Conservation (phyloP, 1,140 invertebrate species). For the Aphelenchoides avenae region DNA sequence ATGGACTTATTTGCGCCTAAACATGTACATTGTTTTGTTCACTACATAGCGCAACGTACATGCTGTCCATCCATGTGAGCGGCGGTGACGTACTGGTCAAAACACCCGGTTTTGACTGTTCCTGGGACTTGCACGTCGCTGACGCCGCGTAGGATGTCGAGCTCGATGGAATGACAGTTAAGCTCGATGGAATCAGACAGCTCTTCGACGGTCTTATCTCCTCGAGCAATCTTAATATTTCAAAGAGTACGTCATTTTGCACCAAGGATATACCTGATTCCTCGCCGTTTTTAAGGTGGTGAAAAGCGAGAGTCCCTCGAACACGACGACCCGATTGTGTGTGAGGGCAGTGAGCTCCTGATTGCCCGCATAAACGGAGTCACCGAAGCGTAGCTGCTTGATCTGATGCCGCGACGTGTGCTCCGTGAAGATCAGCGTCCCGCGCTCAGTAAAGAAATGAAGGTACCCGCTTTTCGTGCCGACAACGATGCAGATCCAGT, state of each 20-base stretch:
- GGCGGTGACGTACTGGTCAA: slow-evolving; percentile 33
- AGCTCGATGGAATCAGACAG: slow-evolving; percentile 22
- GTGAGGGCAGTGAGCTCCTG: slow-evolving; percentile 27
- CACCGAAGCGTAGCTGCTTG: slow-evolving; percentile 7
- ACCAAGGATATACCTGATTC: slow-evolving; percentile 9
- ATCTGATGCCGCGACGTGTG: slow-evolving; percentile 17
- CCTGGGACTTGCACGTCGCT: slow-evolving; percentile 18
- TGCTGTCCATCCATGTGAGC: too few species aligned
- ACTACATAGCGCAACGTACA: too few species aligned
- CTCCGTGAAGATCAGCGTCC: slow-evolving; percentile 23
- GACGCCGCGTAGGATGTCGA: slow-evolving; percentile 13
- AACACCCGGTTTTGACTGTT: slow-evolving; percentile 6
- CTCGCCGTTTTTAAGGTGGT: slow-evolving; percentile 14
- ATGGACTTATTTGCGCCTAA: too few species aligned
- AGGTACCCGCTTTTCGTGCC: slow-evolving; percentile 31
- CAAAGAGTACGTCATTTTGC: too few species aligned
- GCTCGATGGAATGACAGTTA: slow-evolving; percentile 24
- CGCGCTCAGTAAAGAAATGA: slow-evolving; percentile 31
- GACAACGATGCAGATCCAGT: slow-evolving; percentile 35
- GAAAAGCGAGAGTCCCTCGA: slow-evolving; percentile 31
- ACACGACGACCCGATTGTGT: slow-evolving; percentile 17
- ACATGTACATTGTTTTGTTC: too few species aligned
- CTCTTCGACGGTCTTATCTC: slow-evolving; percentile 26
- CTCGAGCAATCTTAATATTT: slow-evolving; percentile 26
- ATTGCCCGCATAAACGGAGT: slow-evolving; percentile 24